phyloP scores from a whole-genome alignment of 2,113 vertebrate genomes.

The Rhynchopsitta pachyrhyncha region DNA sequence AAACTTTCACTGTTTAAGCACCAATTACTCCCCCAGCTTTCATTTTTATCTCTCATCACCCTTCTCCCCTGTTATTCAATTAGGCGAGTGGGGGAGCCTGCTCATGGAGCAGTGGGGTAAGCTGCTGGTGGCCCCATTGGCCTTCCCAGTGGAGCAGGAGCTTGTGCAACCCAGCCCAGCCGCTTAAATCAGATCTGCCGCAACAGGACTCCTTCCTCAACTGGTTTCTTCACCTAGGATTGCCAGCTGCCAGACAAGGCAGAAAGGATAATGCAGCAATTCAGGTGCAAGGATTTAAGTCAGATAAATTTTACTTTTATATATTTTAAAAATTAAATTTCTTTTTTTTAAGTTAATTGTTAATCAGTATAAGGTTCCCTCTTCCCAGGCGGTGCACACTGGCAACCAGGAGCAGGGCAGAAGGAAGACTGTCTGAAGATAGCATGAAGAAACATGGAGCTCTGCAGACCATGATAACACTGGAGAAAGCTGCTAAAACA shows the following conservation, averaged over 20 bases:
- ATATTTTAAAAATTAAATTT: not conserved
- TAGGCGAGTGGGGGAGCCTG: not conserved
- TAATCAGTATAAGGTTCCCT: not conserved
- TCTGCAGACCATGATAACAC: not conserved
- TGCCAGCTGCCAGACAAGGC: not conserved
- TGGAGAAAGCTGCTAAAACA: not conserved
- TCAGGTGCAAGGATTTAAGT: not conserved
- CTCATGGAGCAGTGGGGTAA: not conserved
- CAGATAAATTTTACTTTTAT: not conserved
- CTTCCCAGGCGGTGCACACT: not conserved
- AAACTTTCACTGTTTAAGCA: not conserved
- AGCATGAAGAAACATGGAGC: not conserved
- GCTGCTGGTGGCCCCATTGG: not conserved
- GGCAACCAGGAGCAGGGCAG: not conserved
- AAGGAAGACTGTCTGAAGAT: not conserved
- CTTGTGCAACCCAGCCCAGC: not conserved
- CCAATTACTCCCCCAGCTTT: not conserved
- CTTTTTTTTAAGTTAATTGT: not conserved
- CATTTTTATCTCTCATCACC: not conserved
- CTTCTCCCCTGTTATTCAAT: not conserved
- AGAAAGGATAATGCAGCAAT: not conserved
- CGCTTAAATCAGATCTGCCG: not conserved
- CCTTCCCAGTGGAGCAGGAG: not conserved
- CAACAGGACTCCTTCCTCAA: not conserved
- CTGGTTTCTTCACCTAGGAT: not conserved